These are phyloP conservation scores for Porites lutea DNA, from an alignment of 64 coral and sea anemone species.

Conservation along the genomic window DNA sequence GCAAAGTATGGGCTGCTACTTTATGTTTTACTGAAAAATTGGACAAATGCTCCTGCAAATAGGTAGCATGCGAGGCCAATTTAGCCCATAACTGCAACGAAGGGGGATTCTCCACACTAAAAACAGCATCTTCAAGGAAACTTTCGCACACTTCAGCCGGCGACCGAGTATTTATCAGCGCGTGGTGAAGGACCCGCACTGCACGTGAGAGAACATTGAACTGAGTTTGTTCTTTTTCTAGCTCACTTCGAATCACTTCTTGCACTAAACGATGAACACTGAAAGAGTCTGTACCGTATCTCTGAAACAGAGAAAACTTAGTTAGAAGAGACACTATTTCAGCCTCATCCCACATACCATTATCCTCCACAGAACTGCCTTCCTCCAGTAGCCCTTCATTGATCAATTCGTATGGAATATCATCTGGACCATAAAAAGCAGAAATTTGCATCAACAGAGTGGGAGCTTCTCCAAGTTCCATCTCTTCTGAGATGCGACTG, in stretches of 20 bases:
- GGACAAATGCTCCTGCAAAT: conserved; percentile 55
- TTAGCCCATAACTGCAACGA: conserved; percentile 72
- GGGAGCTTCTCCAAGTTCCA: conserved; percentile 49
- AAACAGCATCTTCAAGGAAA: conserved; percentile 55
- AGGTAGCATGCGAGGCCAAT: conserved; percentile 51
- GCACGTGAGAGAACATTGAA: conserved; percentile 60
- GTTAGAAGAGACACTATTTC: conserved; percentile 56
- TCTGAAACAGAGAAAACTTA: conserved; percentile 81
- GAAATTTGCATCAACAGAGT: conserved; percentile 67
- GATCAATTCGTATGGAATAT: conserved; percentile 69
- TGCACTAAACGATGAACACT: conserved; percentile 81
- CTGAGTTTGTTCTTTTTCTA: not conserved
- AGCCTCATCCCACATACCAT: conserved; percentile 16
- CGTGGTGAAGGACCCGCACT: conserved; percentile 24
- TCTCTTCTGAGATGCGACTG: conserved; percentile 24
- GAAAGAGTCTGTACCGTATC: conserved; percentile 27
- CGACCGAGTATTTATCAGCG: conserved; percentile 34
- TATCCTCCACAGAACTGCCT: not conserved
- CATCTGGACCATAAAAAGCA: conserved; percentile 64
- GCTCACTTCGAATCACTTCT: conserved; percentile 63
- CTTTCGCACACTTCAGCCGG: conserved; percentile 52
- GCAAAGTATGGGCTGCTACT: not conserved
- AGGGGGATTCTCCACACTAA: conserved; percentile 45
- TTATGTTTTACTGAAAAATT: not conserved
- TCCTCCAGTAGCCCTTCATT: conserved; percentile 55